Percentiles rank a stretch among this genome's conserved stretches.
These are phyloP conservation scores for Channa maculata DNA, from an alignment of 2,113 vertebrate species.

Conservation along the genomic window DNA sequence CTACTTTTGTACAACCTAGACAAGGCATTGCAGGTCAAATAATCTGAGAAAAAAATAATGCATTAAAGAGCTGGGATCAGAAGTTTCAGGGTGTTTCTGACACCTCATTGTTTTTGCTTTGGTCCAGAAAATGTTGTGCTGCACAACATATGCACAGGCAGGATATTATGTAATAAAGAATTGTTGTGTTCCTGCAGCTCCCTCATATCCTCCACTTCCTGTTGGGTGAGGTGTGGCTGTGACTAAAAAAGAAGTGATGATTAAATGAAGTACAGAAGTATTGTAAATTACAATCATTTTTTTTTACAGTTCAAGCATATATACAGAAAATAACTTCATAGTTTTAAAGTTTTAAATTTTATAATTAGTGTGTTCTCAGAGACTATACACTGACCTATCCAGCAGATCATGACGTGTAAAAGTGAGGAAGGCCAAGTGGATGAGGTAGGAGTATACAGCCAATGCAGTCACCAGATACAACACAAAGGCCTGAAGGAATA, in stretches of 20 bases:
- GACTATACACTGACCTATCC: constrained; percentile 48
- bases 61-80: not conserved
- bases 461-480: constrained; percentile 95
- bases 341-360: no score
- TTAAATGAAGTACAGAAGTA: no score
- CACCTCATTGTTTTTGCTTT: constrained; percentile 93
- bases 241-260: no score
- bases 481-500: constrained; percentile 87
- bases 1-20: not conserved
- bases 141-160: constrained; percentile 88
- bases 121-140: constrained; percentile 93
- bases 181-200: constrained; percentile 95
- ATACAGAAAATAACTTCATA: no score
- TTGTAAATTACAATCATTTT: no score
- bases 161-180: constrained; percentile 93
- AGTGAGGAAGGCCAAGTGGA: constrained; percentile 89
- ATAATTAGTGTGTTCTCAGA: no score
- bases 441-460: constrained; percentile 89
- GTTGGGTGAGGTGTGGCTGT: constrained; percentile 81
- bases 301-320: no score
- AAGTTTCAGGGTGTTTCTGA: not conserved
- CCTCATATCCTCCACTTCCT: constrained; percentile 98
- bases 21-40: no score
- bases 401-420: constrained; percentile 73
- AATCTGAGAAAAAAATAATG: not conserved